These are phyloP conservation scores for Drosophila subobscura DNA, from an alignment of 1,140 invertebrate species.

Conservation along the genomic window DNA sequence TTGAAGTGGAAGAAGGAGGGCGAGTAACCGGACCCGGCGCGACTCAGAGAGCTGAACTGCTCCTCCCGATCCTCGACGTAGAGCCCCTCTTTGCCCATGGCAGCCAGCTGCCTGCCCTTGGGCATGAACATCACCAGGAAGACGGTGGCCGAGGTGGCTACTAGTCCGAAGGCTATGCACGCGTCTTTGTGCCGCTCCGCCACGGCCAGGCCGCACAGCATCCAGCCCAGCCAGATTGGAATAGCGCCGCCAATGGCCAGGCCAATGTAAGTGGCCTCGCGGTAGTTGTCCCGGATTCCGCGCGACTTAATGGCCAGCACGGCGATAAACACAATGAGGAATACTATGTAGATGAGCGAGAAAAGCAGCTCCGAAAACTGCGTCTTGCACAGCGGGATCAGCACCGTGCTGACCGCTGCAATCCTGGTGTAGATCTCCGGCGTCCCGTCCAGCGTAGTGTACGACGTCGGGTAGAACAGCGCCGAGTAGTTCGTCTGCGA, in stretches of 20 bases:
- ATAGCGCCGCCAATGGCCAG: constrained; percentile 92
- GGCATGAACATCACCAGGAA: constrained; percentile 97
- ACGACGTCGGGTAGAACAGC: constrained; percentile 77
- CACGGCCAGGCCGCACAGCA: constrained; percentile 89
- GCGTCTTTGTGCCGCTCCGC: constrained; percentile 92
- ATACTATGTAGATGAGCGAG: constrained; percentile 91
- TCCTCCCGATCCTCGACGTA: constrained; percentile 91
- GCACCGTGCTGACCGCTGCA: constrained; percentile 67
- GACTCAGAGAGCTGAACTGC: constrained; percentile 89
- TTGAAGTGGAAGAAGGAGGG: constrained; percentile 96
- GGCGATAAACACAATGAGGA: constrained; percentile 92
- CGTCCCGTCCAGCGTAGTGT: constrained; percentile 70
- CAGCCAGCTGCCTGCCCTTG: constrained; percentile 95
- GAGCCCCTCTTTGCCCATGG: constrained; percentile 92
- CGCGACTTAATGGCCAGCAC: constrained; percentile 92
- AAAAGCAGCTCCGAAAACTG: constrained; percentile 89
- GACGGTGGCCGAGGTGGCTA: constrained; percentile 91
- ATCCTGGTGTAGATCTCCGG: constrained; percentile 76
- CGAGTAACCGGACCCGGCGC: constrained; percentile 92
- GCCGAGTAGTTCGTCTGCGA: constrained; percentile 69
- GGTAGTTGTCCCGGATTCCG: constrained; percentile 95
- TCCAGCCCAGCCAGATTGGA: constrained; percentile 94
- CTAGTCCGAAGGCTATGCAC: constrained; percentile 93
- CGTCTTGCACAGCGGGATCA: constrained; percentile 86
- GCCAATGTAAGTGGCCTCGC: constrained; percentile 95